A percentile compares a stretch with the other conserved stretches of the same genome.
Evolutionary conservation across 1,140 invertebrate species (phyloP).

Genomic region (Anthonomus grandis): DNA sequence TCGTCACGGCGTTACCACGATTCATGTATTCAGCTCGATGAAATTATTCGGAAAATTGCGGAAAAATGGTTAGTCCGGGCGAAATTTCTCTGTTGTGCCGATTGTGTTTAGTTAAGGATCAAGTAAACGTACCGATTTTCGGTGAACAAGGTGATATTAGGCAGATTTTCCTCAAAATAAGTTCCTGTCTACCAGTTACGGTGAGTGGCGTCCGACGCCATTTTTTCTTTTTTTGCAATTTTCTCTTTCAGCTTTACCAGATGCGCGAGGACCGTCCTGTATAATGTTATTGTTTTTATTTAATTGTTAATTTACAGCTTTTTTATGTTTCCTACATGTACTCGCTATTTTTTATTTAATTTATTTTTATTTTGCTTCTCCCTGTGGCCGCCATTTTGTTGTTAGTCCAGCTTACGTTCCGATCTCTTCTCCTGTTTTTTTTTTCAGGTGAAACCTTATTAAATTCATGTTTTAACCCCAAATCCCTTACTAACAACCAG

Average conservation of each 20-base stretch:
- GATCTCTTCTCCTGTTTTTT: too few species aligned
- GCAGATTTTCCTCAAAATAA: conserved; percentile 58
- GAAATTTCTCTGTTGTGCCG: conserved; percentile 57
- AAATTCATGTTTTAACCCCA: too few species aligned
- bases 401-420: too few species aligned
- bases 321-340: background rate
- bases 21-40: conserved; percentile 30
- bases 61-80: conserved; percentile 37
- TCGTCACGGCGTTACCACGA: conserved; percentile 10
- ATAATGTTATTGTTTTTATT: conserved; percentile 9
- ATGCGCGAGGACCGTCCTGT: conserved; percentile 32
- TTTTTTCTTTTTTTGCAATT: conserved; percentile 39
- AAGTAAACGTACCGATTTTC: conserved; percentile 57
- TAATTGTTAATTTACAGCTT: background rate
- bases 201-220: conserved; percentile 55
- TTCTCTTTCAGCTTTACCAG: conserved; percentile 37
- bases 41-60: conserved; percentile 27
- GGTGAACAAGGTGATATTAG: conserved; percentile 54
- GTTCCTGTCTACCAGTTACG: conserved; percentile 59
- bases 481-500: too few species aligned
- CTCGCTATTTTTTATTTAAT: background rate
- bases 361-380: background rate
- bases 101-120: conserved; percentile 59
- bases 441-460: too few species aligned
- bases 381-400: conserved; percentile 4